Percentiles rank a stretch among this genome's conserved stretches.
phyloP scores from a whole-genome alignment of 30 jellyfish, hydroid and myxozoan species.

The Calvadosia cruxmelitensis region DNA sequence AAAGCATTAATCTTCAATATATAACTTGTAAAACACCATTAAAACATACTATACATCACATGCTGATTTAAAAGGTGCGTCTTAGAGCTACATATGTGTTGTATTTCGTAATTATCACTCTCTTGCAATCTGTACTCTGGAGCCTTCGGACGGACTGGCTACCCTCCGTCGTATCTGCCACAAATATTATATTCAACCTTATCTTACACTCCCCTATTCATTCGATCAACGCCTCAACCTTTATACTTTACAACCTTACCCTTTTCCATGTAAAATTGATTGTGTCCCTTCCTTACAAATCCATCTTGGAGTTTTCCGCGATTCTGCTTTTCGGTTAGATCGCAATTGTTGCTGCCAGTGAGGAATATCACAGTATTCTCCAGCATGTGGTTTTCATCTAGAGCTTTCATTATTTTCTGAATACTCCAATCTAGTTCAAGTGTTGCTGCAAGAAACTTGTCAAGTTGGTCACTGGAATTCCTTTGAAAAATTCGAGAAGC shows the following conservation, averaged over 20 bases:
- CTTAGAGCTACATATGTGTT: too few species aligned
- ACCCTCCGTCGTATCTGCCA: too few species aligned
- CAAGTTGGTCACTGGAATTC: neutral
- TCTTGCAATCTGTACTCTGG: too few species aligned
- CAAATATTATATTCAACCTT: too few species aligned
- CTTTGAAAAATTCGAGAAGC: conserved; percentile 6
- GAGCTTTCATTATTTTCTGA: conserved; percentile 24
- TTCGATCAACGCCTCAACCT: too few species aligned
- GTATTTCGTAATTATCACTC: too few species aligned
- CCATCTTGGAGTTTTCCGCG: neutral
- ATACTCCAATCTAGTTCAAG: conserved; percentile 72
- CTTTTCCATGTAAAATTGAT: neutral
- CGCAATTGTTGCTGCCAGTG: conserved; percentile 41
- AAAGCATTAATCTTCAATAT: too few species aligned
- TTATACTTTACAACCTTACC: conserved; percentile 22
- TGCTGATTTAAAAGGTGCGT: too few species aligned
- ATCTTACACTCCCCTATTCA: too few species aligned
- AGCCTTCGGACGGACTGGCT: too few species aligned
- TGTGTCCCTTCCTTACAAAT: conserved; percentile 14
- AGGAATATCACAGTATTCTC: conserved; percentile 21
- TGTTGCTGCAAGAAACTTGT: conserved; percentile 2
- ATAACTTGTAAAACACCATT: too few species aligned
- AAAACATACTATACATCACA: too few species aligned
- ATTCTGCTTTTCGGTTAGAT: neutral
- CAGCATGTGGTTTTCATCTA: conserved; percentile 5